Evolutionary conservation across 2,113 vertebrate species (phyloP), one percentile per base, ranked within the genome.

Genomic region (Oreotragus oreotragus): DNA sequence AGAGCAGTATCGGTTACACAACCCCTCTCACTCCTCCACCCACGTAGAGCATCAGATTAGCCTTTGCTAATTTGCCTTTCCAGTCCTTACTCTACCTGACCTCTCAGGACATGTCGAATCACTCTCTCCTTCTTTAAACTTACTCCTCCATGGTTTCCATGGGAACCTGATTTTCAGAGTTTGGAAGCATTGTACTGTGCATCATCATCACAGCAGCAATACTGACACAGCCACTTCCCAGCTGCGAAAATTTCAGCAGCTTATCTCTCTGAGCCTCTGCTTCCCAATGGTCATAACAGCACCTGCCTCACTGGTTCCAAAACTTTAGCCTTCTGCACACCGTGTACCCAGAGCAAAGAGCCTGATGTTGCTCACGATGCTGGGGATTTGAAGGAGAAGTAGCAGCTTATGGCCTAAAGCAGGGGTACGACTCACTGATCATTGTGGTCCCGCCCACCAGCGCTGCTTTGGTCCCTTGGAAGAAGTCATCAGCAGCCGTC

Each of bases 381-480:
- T 10, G 15, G 17, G 1, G 15, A 47, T 0, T 2, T 13, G 1
- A n/a, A n/a, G n/a, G n/a, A 13, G 23, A 39, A 30, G 53, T 45
- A 43, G 6, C 12, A 0, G n/a, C 19, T 86, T 4, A 5, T 0
- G 14, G 33, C 30, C 55, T 0, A 9, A 39, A 87, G 16, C 49
- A 4, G 49, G 66, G 60, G 51, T 4, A 30, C 0, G 0, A 98
- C 98, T 98, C 94, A 98, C 98, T 99, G 98, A 99, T 99, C 99
- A 99, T 99, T 9, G 99, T 99, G 97, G 99, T 99, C 93, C 99
- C 99, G 25, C 99, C 99, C 0, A 99, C 99, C 87, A 99, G 98
- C 0, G 99, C 99, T 7, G 99, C 99, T 98, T 98, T 99, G 96
- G 99, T 99, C 90, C 99, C 99, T 98, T 99, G 99, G 97, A 99